Evolutionary conservation across 2,888 invertebrate genomes (phyloP), one percentile per base, ranked within the genome.

Genomic region (Palloptera scutellata): DNA sequence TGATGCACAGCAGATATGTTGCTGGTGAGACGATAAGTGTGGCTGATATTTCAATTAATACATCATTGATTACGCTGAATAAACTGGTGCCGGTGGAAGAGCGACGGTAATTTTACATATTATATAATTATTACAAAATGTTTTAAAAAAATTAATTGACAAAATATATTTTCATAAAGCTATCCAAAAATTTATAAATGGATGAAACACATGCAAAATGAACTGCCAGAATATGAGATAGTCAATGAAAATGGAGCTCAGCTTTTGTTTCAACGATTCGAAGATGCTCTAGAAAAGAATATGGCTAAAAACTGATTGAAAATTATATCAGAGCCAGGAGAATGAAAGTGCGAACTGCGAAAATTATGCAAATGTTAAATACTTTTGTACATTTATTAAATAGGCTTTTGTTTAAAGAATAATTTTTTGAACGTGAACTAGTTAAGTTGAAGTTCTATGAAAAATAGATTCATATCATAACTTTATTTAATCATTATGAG

Each of bases 11-110:
- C 55, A 40, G 54, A 1, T 77, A 72, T 66, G 69, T 76, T 19
- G 70, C 71, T 11, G 74, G 76, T 13, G 69, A 74, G 15, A 17
- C 66, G 6, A 60, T 75, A 63, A 75, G 70, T 9, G 66, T 76
- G 15, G 87, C 87, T 4, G 88, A 87, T 75, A 77, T 86, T 43
- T 79, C 81, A 9, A 77, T 86, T 62, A 79, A 85, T 30, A 78
- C 85, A 4, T 75, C 80, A 0, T 64, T 81, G 1, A 77, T 81
- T 13, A 75, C 78, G 2, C 63, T 80, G n/a, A 74, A 78, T 60
- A 75, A 78, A 61, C 57, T 81, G 13, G 76, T 81, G 41, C 71
- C 77, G 20, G 71, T 79, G 52, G 76, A 81, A 41, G 66, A 59
- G 42, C 52, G 19, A 41, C 65, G 65, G 73, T 73, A 66, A 11